Percentiles rank a stretch among this genome's conserved stretches.
Conservation (phyloP, 37 sponge, comb jelly and placozoan genomes). For the Lycopodina hypogea region DNA sequence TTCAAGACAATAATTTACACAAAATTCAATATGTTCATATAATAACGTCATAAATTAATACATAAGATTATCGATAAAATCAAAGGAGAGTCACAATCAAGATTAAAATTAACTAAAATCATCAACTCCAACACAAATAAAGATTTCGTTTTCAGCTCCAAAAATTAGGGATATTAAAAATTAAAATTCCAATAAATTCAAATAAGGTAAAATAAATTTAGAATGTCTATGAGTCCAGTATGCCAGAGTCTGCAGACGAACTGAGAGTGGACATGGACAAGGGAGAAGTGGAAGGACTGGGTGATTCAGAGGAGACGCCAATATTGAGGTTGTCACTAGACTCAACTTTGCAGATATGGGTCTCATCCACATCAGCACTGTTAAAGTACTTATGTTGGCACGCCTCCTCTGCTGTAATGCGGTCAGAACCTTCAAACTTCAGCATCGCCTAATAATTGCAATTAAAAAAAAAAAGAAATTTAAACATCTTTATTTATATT, state of each 20-base stretch:
- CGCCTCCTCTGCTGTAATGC: conserved; percentile 54
- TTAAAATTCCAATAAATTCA: neutral
- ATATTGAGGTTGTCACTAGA: conserved; percentile 20
- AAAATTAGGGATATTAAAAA: neutral
- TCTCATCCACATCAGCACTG: neutral
- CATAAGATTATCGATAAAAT: too few relatives aligned
- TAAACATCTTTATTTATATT: neutral
- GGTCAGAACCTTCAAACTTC: conserved; percentile 39
- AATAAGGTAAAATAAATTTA: neutral
- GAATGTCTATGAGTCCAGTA: conserved; percentile 16
- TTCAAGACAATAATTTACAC: too few relatives aligned
- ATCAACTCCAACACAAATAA: too few relatives aligned
- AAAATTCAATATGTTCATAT: too few relatives aligned
- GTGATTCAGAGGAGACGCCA: neutral
- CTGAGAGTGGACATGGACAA: neutral
- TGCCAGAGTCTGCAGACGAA: conserved; percentile 40
- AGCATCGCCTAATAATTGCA: conserved; percentile 53
- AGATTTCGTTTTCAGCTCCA: neutral
- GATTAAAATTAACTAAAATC: too few relatives aligned
- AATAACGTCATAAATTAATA: too few relatives aligned
- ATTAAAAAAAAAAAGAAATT: conserved; percentile 10
- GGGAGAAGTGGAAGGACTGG: conserved; percentile 1
- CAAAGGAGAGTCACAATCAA: too few relatives aligned
- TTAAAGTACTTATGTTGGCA: conserved; percentile 51
- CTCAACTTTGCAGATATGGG: neutral